Evolutionary conservation across 2,113 vertebrate species (phyloP), one percentile per base, ranked within the genome.

Genomic region (Erythrocercus mccallii): DNA sequence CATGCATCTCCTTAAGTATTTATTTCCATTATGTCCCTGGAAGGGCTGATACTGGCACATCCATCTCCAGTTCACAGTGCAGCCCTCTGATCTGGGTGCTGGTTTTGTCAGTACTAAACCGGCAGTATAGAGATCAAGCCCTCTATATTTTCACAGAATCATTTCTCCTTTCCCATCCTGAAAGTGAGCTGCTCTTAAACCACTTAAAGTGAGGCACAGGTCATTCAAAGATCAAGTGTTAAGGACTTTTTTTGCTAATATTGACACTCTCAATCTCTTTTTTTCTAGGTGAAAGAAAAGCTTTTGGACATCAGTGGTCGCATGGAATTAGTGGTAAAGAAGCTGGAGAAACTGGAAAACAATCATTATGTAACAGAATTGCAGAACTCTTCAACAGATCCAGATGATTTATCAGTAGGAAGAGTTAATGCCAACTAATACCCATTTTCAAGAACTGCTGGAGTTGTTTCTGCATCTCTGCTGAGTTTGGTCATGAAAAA

Each of bases 231-330:
- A 69, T 47, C 6, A 14, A 51, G 21, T 5, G 9, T 31, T 76
- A 73, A 72, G 40, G 20, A 35, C 24, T 14, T 56, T 62, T 60
- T 77, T 54, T 62, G 62, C 44, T 57, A 19, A 13, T 47, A 86
- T 68, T 66, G 60, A 60, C 60, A 40, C 5, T 66, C 14, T 31
- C 27, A 44, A 2, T 27, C 8, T 85, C 2, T 35, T 27, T 40
- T 66, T 45, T 71, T 47, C 38, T 66, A 98, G 98, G 37, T 98
- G 70, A 98, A 98, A 95, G 70, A 96, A 77, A 95, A 78, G 71
- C 68, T 98, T 79, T 62, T 98, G 57, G 17, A 88, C 13, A 45
- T 21, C 2, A 72, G 94, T 11, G 1, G 3, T 66, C 96, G 73
- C 9, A 9, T 96, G n/a, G 88, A 97, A 45, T 27, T 47, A 30